Percentiles rank a stretch among this genome's conserved stretches.
Evolutionary conservation across 2,113 vertebrate genomes (phyloP).

Genomic region (Charadrius vociferus): DNA sequence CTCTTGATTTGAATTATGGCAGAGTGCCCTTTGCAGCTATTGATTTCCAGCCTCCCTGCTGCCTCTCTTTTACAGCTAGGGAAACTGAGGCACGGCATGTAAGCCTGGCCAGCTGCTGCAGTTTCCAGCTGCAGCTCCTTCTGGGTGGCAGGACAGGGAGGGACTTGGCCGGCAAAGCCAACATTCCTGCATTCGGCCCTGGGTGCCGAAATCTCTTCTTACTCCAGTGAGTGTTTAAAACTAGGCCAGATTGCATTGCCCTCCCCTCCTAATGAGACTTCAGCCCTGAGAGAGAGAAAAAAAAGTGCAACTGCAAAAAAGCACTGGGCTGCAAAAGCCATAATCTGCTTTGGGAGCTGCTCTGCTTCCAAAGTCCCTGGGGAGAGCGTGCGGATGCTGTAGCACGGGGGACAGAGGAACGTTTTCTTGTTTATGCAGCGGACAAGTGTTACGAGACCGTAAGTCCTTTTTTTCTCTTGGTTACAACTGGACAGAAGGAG

Average conservation of each 20-base stretch:
- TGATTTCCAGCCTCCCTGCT: not conserved
- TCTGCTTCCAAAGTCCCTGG: not conserved
- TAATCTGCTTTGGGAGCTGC: constrained; percentile 21
- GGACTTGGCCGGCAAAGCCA: not conserved
- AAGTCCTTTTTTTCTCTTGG: not conserved
- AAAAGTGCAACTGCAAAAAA: not conserved
- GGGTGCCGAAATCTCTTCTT: not conserved
- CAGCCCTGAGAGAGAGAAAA: not conserved
- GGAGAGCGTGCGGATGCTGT: not conserved
- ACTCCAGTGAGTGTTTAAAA: not conserved
- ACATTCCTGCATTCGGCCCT: not conserved
- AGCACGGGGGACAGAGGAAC: not conserved
- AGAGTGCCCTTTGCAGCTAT: rapidly evolving
- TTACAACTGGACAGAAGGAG: not conserved
- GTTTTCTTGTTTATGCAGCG: rapidly evolving
- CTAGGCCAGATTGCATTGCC: not conserved
- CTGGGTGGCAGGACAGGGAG: not conserved
- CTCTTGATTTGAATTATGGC: rapidly evolving
- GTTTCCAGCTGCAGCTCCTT: not conserved
- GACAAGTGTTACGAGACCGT: rapidly evolving
- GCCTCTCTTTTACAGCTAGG: not conserved
- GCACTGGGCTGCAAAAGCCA: not conserved
- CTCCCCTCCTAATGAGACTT: not conserved
- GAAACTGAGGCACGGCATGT: not conserved
- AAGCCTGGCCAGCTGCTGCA: not conserved